phyloP scores from a whole-genome alignment of 2,888 invertebrate species.

The Dicyrtomina minuta region DNA sequence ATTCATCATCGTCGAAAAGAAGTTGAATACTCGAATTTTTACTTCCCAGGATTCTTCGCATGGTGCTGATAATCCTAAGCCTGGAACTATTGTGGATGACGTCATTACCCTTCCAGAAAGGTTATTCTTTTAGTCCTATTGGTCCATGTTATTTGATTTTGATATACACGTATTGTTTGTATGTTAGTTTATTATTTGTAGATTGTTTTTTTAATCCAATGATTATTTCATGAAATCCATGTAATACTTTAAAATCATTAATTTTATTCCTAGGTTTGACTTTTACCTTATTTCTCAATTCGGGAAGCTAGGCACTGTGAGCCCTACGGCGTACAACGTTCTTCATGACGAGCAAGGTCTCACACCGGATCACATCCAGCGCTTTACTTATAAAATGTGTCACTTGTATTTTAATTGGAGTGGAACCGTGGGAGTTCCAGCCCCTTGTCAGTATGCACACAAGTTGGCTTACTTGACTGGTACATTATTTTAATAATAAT shows the following conservation, averaged over 20 bases:
- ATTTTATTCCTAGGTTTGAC: slow-evolving; percentile 69
- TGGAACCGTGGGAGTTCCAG: slow-evolving; percentile 60
- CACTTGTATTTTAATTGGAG: slow-evolving; percentile 94
- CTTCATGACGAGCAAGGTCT: slow-evolving; percentile 72
- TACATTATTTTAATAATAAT: not conserved
- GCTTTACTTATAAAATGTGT: slow-evolving; percentile 78
- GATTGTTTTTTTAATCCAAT: not conserved
- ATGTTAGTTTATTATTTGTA: not conserved
- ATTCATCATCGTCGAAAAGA: slow-evolving; percentile 45
- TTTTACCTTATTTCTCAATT: slow-evolving; percentile 87
- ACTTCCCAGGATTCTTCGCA: not conserved
- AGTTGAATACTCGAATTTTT: slow-evolving; percentile 44
- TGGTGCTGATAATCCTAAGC: slow-evolving; percentile 63
- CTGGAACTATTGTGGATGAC: slow-evolving; percentile 86
- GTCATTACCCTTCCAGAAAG: slow-evolving; percentile 73
- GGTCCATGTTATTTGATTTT: no score
- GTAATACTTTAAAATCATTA: not conserved
- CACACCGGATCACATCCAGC: slow-evolving; percentile 73
- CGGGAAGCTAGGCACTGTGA: slow-evolving; percentile 83
- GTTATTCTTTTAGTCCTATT: slow-evolving; percentile 54
- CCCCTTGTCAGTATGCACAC: slow-evolving; percentile 62
- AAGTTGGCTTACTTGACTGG: slow-evolving; percentile 62
- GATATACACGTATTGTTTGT: no score
- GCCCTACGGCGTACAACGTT: slow-evolving; percentile 87
- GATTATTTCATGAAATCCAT: not conserved